phyloP scores from a whole-genome alignment of 1,140 invertebrate genomes.

The Linepithema humile region DNA sequence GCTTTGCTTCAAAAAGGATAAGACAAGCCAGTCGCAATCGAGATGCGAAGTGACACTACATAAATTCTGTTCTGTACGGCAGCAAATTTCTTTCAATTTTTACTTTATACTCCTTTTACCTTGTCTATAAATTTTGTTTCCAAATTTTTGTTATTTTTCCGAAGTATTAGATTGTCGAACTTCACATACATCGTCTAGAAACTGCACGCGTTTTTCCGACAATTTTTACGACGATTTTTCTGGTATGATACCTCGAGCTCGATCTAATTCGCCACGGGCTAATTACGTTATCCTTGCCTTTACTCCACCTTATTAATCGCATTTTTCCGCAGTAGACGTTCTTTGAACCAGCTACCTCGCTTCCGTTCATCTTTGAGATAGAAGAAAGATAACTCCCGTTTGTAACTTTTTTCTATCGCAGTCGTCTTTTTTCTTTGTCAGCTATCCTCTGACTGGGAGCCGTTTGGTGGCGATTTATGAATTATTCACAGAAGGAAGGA shows the following conservation, averaged over 20 bases:
- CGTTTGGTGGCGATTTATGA: constrained; percentile 61
- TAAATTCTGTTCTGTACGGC: too few species aligned
- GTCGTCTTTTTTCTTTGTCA: constrained; percentile 25
- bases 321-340: constrained; percentile 32
- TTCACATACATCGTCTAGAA: background rate
- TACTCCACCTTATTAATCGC: constrained; percentile 21
- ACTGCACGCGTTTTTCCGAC: background rate
- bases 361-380: background rate
- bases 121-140: too few species aligned
- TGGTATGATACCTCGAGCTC: background rate
- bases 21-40: too few species aligned
- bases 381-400: constrained; percentile 25
- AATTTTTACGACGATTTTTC: constrained; percentile 6
- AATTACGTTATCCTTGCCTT: constrained; percentile 1
- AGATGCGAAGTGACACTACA: too few species aligned
- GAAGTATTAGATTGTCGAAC: background rate
- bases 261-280: background rate
- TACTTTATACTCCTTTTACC: background rate
- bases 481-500: constrained; percentile 59
- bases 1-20: background rate
- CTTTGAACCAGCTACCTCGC: constrained; percentile 21
- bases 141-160: background rate
- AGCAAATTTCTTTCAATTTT: background rate
- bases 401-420: constrained; percentile 26
- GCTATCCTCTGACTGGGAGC: background rate